These are phyloP conservation scores for Caenorhabditis doughertyi DNA, from an alignment of 2,888 invertebrate genomes.

Conservation along the genomic window DNA sequence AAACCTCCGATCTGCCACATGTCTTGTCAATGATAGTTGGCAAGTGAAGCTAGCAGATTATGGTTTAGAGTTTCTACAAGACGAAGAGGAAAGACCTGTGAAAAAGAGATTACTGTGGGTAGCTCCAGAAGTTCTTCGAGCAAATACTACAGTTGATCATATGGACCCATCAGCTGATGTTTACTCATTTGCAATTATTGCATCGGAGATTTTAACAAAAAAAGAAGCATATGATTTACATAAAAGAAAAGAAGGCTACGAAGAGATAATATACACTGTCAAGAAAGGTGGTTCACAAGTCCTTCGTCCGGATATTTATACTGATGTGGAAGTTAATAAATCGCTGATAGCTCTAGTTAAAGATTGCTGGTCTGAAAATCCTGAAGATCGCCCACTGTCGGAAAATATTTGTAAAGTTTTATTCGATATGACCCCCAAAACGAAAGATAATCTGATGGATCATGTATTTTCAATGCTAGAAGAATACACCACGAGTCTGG, in stretches of 20 bases:
- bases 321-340: conserved; percentile 55
- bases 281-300: conserved; percentile 70
- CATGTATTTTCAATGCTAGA: conserved; percentile 80
- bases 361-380: conserved; percentile 78
- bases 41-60: conserved; percentile 66
- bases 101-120: conserved; percentile 70
- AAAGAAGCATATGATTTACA: conserved; percentile 74
- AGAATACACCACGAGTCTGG: conserved; percentile 77
- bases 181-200: conserved; percentile 79
- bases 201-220: conserved; percentile 78
- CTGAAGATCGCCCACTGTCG: conserved; percentile 72
- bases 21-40: conserved; percentile 79
- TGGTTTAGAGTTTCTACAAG: conserved; percentile 33
- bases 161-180: conserved; percentile 72
- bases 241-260: conserved; percentile 68
- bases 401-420: conserved; percentile 54
- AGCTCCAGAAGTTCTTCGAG: conserved; percentile 77
- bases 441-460: conserved; percentile 77
- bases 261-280: conserved; percentile 66
- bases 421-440: conserved; percentile 57
- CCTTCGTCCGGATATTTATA: conserved; percentile 67
- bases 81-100: conserved; percentile 17
- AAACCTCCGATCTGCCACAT: conserved; percentile 71
- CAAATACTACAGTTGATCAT: conserved; percentile 6
- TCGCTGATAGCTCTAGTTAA: conserved; percentile 68